Evolutionary conservation across 2,888 invertebrate genomes (phyloP).

Genomic region (Dioctria rufipes): DNA sequence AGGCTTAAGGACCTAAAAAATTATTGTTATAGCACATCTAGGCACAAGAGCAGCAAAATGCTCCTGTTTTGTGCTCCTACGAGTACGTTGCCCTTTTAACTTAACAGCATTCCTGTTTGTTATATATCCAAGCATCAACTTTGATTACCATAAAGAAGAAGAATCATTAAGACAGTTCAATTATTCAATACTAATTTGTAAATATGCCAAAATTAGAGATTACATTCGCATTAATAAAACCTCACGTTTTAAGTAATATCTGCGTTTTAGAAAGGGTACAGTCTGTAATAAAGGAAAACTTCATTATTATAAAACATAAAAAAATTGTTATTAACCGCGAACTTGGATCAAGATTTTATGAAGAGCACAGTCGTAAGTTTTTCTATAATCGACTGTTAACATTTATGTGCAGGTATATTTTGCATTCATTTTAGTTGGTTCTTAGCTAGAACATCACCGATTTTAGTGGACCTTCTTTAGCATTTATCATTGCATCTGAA

Average conservation of each 20-base stretch:
- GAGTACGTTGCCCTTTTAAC: too few relatives aligned
- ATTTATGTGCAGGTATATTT: slow-evolving; percentile 83
- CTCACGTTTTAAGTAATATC: slow-evolving; percentile 86
- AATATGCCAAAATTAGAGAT: slow-evolving; percentile 74
- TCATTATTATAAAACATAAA: slow-evolving; percentile 81
- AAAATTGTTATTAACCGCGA: slow-evolving; percentile 75
- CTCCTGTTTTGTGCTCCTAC: too few relatives aligned
- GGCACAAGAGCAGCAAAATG: too few relatives aligned
- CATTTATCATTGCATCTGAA: slow-evolving; percentile 83
- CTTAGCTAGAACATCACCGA: slow-evolving; percentile 19
- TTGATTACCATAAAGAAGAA: not conserved
- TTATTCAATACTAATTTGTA: not conserved
- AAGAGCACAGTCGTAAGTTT: slow-evolving; percentile 86
- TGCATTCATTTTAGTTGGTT: slow-evolving; percentile 62
- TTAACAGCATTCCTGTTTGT: too few relatives aligned
- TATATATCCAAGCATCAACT: too few relatives aligned
- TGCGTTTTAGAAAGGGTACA: slow-evolving; percentile 80
- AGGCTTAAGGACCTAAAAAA: too few relatives aligned
- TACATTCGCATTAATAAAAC: slow-evolving; percentile 90
- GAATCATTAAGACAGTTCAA: not conserved
- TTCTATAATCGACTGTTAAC: slow-evolving; percentile 86
- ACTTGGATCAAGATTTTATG: slow-evolving; percentile 84
- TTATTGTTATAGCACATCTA: too few relatives aligned
- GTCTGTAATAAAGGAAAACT: slow-evolving; percentile 79
- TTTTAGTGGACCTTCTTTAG: slow-evolving; percentile 85